Conservation (phyloP, 2,113 vertebrate genomes). For the Arenaria interpres region DNA sequence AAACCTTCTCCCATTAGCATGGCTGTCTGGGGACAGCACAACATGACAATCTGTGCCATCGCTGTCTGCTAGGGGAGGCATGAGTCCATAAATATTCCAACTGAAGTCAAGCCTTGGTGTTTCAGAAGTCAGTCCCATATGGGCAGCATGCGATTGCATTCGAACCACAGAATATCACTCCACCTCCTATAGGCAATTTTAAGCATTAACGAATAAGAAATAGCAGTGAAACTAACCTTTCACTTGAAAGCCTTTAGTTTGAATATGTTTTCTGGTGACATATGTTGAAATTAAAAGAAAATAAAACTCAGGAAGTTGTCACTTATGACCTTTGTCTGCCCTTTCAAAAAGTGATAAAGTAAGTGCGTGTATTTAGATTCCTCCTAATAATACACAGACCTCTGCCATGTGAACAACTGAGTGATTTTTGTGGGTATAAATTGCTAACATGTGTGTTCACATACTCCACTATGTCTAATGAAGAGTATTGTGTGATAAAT, state of each 20-base stretch:
- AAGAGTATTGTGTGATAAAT: conserved; percentile 12
- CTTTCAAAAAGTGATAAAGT: conserved; percentile 46
- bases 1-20: neutral
- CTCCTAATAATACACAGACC: neutral
- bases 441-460: conserved; percentile 36
- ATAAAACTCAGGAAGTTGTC: conserved; percentile 31
- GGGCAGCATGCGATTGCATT: neutral
- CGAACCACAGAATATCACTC: neutral
- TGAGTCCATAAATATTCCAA: neutral
- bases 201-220: neutral
- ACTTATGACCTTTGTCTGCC: conserved; percentile 32
- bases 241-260: neutral
- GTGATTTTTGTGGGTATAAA: neutral
- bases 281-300: conserved; percentile 19
- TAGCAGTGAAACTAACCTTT: neutral
- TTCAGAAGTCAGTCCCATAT: neutral
- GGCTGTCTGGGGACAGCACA: neutral
- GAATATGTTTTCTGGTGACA: neutral
- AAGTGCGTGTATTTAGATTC: conserved; percentile 21
- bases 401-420: conserved; percentile 1
- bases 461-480: neutral
- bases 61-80: neutral
- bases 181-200: neutral
- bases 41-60: accelerated
- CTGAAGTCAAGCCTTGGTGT: neutral